Evolutionary conservation across 1,140 invertebrate species (phyloP), one percentile per base, ranked within the genome.

Genomic region (Potamilus streckersoni): DNA sequence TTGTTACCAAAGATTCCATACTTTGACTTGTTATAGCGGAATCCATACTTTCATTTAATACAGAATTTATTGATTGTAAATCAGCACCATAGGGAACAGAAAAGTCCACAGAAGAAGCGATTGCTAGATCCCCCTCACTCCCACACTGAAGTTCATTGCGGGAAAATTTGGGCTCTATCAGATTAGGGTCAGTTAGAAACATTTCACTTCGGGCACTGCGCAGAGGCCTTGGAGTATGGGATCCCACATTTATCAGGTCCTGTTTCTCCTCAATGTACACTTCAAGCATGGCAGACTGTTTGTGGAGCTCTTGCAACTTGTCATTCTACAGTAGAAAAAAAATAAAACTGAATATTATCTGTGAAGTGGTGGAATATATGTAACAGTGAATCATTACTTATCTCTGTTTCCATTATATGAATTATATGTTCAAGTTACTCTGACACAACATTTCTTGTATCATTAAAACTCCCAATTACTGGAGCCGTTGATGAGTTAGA

Each of bases 231-330:
- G 84, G 85, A 15, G 71, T 71, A 38, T 82, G 80, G 14, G 63
- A 49, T 23, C 62, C 67, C 0, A 88, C 84, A 55, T 76, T 79
- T 23, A 82, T 57, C 38, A 88, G 66, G 69, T 86, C 84, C 71
- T 85, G 61, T 63, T 84, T 86, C 73, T 87, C 86, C 70, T 85
- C 80, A 61, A 88, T 81, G 59, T 86, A 87, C 8, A 83, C 65
- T 71, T 87, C 79, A 49, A 88, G 74, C 71, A 86, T 83, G 64
- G 84, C 79, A 66, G 84, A 78, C 57, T 84, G 79, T 38, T 79
- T 65, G 27, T 80, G 63, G 1, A 88, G 81, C 2, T 82, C 74
- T 31, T 80, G 78, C 17, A 87, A 64, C 59, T 81, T 65, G 59
- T 81, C 69, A 62, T 74, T 64, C 81, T 85, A 75, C 16, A 82